A percentile compares a stretch with the other conserved stretches of the same genome.
phyloP scores from a whole-genome alignment of 2,888 invertebrate genomes.

The Clunio marinus region DNA sequence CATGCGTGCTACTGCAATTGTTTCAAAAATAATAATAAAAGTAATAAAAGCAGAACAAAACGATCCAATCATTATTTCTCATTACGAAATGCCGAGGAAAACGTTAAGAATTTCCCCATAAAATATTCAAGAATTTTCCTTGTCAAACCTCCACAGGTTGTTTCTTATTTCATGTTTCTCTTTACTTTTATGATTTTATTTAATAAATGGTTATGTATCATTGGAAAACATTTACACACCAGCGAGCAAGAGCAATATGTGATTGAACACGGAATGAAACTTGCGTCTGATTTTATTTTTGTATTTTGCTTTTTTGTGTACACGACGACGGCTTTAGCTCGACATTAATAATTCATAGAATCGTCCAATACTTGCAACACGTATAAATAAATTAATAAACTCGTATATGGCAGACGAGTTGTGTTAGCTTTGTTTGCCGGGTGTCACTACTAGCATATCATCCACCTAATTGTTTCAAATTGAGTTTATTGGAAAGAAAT shows the following conservation, averaged over 20 bases:
- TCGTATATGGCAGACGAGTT: neutral
- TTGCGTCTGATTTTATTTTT: neutral
- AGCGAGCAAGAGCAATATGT: conserved; percentile 11
- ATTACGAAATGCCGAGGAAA: conserved; percentile 12
- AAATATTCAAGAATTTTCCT: conserved; percentile 17
- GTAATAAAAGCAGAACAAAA: conserved; percentile 19
- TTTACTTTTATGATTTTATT: neutral
- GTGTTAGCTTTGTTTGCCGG: neutral
- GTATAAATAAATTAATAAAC: conserved; percentile 32
- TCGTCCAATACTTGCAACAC: neutral
- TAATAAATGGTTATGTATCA: neutral
- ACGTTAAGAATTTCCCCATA: neutral
- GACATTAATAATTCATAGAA: conserved; percentile 33
- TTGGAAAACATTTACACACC: conserved; percentile 34
- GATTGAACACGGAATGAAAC: conserved; percentile 13
- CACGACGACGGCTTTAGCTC: neutral
- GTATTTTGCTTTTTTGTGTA: neutral
- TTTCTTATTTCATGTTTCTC: conserved; percentile 11
- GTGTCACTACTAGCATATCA: conserved; percentile 31
- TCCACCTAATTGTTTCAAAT: conserved; percentile 13
- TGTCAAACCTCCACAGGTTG: conserved; percentile 20
- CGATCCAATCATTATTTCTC: conserved; percentile 31
- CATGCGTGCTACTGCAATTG: conserved; percentile 31
- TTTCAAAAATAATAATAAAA: too few relatives aligned
- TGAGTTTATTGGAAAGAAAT: neutral